Conservation (phyloP, 2,113 vertebrate species). For the Oreocharis arfaki region DNA sequence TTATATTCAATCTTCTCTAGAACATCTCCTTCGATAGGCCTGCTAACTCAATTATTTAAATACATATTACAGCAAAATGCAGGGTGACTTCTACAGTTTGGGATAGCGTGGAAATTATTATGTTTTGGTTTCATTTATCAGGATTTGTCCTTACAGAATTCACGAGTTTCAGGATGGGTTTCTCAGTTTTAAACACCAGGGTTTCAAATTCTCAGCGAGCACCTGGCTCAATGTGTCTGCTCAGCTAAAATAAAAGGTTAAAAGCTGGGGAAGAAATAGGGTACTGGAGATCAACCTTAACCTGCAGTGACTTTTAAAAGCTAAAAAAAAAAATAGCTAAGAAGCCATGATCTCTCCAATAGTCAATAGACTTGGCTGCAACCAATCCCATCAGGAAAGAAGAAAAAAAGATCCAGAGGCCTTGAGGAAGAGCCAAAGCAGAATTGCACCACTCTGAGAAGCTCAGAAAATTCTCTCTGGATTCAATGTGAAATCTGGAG, state of each 20-base stretch:
- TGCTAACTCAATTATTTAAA: conserved; percentile 42
- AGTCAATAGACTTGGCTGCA: not conserved
- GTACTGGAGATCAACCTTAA: not conserved
- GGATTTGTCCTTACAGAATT: not conserved
- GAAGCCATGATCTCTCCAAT: not conserved
- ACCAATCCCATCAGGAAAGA: not conserved
- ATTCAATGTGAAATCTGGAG: not conserved
- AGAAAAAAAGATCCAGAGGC: not conserved
- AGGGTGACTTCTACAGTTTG: not conserved
- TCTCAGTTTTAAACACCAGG: not conserved
- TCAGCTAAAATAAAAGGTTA: not conserved
- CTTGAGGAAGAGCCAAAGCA: not conserved
- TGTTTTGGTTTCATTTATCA: not conserved
- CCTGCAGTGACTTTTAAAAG: not conserved
- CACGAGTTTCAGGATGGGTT: not conserved
- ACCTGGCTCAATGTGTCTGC: not conserved
- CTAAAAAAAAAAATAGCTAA: not conserved
- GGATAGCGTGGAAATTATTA: not conserved
- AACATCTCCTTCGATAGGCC: conserved; percentile 27
- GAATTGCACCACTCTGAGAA: not conserved
- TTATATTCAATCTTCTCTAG: conserved; percentile 45
- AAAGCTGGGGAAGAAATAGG: not conserved
- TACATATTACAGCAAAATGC: not conserved
- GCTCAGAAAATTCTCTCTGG: not conserved
- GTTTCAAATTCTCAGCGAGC: not conserved